Percentiles rank a stretch among this genome's conserved stretches.
phyloP scores from a whole-genome alignment of 1,140 invertebrate species.

The Eulimnadia texana region DNA sequence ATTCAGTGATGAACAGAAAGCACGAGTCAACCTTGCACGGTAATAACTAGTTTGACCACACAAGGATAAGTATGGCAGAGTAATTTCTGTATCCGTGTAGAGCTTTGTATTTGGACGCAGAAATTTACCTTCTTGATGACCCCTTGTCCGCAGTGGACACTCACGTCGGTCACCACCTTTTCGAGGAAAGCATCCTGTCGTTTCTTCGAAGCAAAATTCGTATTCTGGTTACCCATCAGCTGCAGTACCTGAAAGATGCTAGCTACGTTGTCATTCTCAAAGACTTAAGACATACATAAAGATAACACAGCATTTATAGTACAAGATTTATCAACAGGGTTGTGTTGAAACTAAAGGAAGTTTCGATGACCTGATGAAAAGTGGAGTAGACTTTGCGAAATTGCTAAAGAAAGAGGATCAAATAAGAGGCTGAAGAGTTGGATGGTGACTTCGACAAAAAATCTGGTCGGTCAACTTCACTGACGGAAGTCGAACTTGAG shows the following conservation, averaged over 20 bases:
- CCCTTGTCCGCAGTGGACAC: conserved; percentile 63
- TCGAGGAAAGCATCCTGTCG: conserved; percentile 50
- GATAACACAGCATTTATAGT: background rate
- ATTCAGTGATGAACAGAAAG: conserved; percentile 78
- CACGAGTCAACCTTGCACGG: too few relatives aligned
- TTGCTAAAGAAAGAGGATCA: conserved; percentile 26
- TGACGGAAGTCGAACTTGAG: too few relatives aligned
- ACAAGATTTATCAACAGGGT: conserved; percentile 2
- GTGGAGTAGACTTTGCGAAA: conserved; percentile 31
- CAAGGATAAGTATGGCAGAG: conserved; percentile 68
- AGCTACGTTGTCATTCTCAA: conserved; percentile 60
- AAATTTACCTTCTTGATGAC: conserved; percentile 72
- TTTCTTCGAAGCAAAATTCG: conserved; percentile 54
- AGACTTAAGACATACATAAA: conserved; percentile 37
- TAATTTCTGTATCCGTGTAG: conserved; percentile 27
- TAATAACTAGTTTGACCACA: too few relatives aligned
- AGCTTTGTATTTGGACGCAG: conserved; percentile 61
- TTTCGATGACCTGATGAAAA: conserved; percentile 29
- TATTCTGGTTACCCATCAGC: conserved; percentile 69
- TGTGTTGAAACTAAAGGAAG: conserved; percentile 23
- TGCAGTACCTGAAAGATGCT: conserved; percentile 61
- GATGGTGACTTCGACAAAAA: background rate
- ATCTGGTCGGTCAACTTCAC: background rate
- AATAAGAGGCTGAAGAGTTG: conserved; percentile 20
- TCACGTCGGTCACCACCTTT: conserved; percentile 50